Conservation (phyloP, 2,888 invertebrate genomes). For the Bombyx huttoni region DNA sequence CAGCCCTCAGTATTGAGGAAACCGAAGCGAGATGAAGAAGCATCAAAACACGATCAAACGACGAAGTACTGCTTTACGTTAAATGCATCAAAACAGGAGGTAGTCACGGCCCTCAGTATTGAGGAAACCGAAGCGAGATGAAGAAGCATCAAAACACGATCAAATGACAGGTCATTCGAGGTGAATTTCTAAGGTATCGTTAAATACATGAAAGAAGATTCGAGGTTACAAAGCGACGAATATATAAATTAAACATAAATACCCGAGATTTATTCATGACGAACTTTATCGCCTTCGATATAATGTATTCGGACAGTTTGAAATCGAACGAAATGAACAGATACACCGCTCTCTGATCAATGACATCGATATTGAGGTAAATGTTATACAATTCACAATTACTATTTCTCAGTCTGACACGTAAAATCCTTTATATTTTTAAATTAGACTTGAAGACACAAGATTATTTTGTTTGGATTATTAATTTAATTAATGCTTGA, state of each 20-base stretch:
- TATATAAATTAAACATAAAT: slow-evolving; percentile 32
- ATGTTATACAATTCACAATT: neutral
- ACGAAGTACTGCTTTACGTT: neutral
- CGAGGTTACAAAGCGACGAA: slow-evolving; percentile 7
- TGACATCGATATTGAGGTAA: neutral
- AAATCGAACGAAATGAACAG: slow-evolving; percentile 9
- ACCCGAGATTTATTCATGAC: slow-evolving; percentile 25
- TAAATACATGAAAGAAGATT: slow-evolving; percentile 3
- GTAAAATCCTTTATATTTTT: neutral
- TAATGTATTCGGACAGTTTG: slow-evolving; percentile 22
- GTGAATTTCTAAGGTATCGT: neutral
- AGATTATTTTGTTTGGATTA: too few species aligned
- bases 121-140: too few species aligned
- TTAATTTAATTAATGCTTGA: too few species aligned
- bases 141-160: neutral
- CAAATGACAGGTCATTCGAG: neutral
- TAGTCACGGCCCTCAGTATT: too few species aligned
- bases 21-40: too few species aligned
- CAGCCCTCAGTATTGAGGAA: too few species aligned
- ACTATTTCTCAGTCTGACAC: neutral
- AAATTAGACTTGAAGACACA: too few species aligned
- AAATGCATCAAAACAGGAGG: too few species aligned
- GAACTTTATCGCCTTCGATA: slow-evolving; percentile 16
- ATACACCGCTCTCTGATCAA: neutral
- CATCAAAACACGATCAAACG: neutral